Conservation (phyloP, 2,888 invertebrate genomes). For the Chymomyza amoena region DNA sequence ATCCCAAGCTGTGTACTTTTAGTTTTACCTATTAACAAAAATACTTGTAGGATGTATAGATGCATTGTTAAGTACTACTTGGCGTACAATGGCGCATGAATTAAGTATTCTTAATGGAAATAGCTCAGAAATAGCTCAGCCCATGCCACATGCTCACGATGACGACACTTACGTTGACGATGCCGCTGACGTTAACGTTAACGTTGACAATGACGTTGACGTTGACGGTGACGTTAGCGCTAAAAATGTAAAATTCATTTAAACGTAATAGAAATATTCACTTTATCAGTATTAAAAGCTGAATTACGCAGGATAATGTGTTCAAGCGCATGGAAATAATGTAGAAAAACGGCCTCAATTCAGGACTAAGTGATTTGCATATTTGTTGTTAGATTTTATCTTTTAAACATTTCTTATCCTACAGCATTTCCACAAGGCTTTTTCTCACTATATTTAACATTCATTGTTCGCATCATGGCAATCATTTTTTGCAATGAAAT, state of each 20-base stretch:
- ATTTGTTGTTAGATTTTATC: conserved; percentile 28
- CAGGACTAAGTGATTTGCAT: conserved; percentile 56
- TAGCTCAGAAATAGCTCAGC: background rate
- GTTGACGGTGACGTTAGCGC: conserved; percentile 26
- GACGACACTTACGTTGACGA: background rate
- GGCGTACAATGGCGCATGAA: too few species aligned
- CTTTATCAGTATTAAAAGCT: conserved; percentile 14
- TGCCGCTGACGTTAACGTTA: background rate
- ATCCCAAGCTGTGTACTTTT: too few species aligned
- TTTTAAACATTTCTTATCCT: background rate
- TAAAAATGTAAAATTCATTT: conserved; percentile 26
- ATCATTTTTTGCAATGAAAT: background rate
- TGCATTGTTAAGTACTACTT: too few species aligned
- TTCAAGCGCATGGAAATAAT: background rate
- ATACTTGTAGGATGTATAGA: too few species aligned
- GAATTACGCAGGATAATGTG: background rate
- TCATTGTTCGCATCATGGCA: background rate
- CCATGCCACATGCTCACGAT: background rate
- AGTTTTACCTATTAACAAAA: too few species aligned
- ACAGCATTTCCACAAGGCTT: background rate
- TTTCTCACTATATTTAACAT: background rate
- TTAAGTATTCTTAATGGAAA: background rate
- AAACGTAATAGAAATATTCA: conserved; percentile 7
- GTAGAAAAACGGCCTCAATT: conserved; percentile 8
- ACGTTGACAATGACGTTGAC: background rate